Evolutionary conservation across 2,888 invertebrate species (phyloP), one percentile per base, ranked within the genome.

Genomic region (Erpobdella octoculata): DNA sequence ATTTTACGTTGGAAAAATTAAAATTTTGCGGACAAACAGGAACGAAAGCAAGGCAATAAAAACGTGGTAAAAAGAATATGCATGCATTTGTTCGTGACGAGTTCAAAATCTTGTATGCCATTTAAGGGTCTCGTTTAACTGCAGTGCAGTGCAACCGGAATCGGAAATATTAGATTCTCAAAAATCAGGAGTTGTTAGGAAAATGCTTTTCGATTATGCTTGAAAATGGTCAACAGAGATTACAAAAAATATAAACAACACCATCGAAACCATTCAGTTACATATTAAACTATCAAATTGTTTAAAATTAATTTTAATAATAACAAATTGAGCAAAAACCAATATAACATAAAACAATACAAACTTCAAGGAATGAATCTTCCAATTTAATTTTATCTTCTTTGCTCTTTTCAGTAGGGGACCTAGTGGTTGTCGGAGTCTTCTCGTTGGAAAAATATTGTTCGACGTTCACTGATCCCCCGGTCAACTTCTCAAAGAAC

Each of bases 321-420:
- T 28, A 53, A 3, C 53, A 53, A 53, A 21, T 25, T 25, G 21
- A 53, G 8, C 53, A 53, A 12, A 6, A n/a, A 53, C 53, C 21
- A n/a, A 5, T 2, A 12, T 8, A 1, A 12, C 53, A 53, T 25
- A 21, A 4, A 12, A 8, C 5, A 53, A 21, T 1, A 53, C 53
- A 6, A n/a, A 69, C 69, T 58, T 69, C 69, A n/a, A 69, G 15
- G 4, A 69, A 21, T 1, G n/a, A 6, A 6, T 69, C 69, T 21
- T 69, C 69, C 12, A 18, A 6, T 28, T 48, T 69, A 15, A 48
- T n/a, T 21, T 31, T 48, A 12, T n/a, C 53, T 31, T 69, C 69
- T 28, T 36, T 69, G 58, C 15, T 31, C 37, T 69, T 69, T 18
- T 69, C 69, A 48, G 69, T 69, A 28, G 69, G 53, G 0, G 69